These are phyloP conservation scores for Cyclura pinguis DNA, from an alignment of 2,797 vertebrate genomes.

Conservation along the genomic window DNA sequence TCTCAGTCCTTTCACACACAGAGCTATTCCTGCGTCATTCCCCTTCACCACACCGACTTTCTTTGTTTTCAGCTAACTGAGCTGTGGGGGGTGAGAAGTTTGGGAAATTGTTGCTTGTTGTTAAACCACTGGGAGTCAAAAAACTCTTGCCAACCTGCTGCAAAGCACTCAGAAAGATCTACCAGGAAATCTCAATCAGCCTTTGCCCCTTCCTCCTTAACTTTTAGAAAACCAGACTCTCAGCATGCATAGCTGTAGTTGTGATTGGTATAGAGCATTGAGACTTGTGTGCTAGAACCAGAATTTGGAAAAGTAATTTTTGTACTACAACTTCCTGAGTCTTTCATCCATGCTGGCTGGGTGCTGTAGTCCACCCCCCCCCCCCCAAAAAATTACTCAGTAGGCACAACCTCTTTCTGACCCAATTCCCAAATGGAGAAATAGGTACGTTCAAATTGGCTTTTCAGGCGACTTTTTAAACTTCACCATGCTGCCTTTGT, in stretches of 20 bases:
- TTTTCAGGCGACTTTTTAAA: neutral
- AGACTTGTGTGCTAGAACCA: neutral
- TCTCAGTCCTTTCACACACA: neutral
- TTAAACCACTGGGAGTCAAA: neutral
- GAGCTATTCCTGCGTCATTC: neutral
- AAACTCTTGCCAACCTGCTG: neutral
- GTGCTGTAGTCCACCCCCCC: neutral
- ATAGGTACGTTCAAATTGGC: neutral
- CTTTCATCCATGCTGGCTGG: neutral
- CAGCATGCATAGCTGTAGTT: neutral
- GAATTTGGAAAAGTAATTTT: neutral
- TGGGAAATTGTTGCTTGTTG: neutral
- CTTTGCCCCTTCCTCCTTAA: neutral
- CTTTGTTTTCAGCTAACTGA: neutral
- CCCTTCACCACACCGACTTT: neutral
- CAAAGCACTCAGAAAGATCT: neutral
- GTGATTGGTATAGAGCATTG: neutral
- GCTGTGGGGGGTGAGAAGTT: neutral
- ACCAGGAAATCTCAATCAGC: neutral
- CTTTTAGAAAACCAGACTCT: neutral
- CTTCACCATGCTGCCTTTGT: constrained; percentile 18
- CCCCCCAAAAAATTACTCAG: neutral
- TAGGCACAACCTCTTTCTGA: neutral
- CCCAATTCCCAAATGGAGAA: neutral
- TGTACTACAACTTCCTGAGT: neutral